Conservation (phyloP, 1,140 invertebrate species). For the Pseudachorutes palmiensis region DNA sequence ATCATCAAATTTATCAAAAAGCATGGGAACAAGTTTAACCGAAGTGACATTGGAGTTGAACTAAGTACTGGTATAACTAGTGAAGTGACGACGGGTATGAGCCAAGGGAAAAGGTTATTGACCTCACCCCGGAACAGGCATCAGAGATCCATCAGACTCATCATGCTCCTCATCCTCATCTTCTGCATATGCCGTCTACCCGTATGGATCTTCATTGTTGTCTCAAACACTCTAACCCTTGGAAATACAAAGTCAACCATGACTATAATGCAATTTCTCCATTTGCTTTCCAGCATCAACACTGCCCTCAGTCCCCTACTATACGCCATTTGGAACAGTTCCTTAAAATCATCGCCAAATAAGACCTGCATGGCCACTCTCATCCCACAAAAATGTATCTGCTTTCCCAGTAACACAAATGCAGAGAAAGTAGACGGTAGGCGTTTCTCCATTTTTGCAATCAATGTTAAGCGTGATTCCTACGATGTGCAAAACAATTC, state of each 20-base stretch:
- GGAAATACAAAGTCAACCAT: background rate
- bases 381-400: no score
- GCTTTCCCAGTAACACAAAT: no score
- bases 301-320: constrained; percentile 28
- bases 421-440: no score
- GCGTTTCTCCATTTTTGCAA: no score
- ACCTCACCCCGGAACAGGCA: constrained; percentile 5
- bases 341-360: no score
- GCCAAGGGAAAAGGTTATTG: background rate
- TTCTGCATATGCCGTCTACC: constrained; percentile 24
- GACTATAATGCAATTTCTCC: constrained; percentile 5
- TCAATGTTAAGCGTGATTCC: no score
- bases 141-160: constrained; percentile 17
- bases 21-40: constrained; percentile 8
- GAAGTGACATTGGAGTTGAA: background rate
- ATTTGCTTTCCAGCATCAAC: constrained; percentile 26
- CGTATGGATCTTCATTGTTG: constrained; percentile 22
- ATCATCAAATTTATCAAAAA: constrained; percentile 26
- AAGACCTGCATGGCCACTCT: no score
- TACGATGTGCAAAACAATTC: no score
- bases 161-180: constrained; percentile 18
- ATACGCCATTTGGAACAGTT: constrained; percentile 33
- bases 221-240: constrained; percentile 3
- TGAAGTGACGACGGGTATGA: background rate
- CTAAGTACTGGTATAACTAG: background rate